Conservation (phyloP, 2,797 vertebrate genomes). For the Thalassophryne amazonica region DNA sequence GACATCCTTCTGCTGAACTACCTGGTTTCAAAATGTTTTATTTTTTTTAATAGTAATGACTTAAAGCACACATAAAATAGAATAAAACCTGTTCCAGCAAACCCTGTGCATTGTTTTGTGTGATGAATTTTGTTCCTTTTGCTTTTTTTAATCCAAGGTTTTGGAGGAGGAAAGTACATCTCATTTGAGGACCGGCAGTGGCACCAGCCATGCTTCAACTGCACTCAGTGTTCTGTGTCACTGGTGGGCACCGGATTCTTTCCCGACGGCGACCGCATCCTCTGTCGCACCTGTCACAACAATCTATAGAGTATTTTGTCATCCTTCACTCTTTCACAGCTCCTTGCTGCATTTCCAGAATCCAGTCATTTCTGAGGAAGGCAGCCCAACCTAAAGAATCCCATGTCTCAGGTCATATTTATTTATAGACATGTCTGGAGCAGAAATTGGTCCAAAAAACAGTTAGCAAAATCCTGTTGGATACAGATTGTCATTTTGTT, state of each 20-base stretch:
- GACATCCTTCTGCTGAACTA: no score
- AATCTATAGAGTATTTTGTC: constrained; percentile 76
- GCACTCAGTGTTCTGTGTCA: constrained; percentile 92
- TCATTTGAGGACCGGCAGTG: constrained; percentile 98
- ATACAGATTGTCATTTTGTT: constrained; percentile 4
- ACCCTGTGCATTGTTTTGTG: no score
- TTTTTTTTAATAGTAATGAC: no score
- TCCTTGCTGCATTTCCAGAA: constrained; percentile 27
- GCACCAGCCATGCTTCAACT: constrained; percentile 97
- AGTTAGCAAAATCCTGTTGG: constrained; percentile 13
- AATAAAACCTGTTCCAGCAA: no score
- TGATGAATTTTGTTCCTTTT: not conserved
- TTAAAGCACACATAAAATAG: no score
- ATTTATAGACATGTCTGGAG: constrained; percentile 12
- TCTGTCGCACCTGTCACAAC: constrained; percentile 93
- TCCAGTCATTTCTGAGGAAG: constrained; percentile 34
- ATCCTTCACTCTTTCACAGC: not conserved
- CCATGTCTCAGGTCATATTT: constrained; percentile 50
- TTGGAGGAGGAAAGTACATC: constrained; percentile 98
- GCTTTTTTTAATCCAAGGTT: constrained; percentile 72
- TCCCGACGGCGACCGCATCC: constrained; percentile 89
- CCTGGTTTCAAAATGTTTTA: no score
- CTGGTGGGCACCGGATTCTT: constrained; percentile 96
- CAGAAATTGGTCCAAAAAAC: constrained; percentile 11
- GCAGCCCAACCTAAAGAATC: constrained; percentile 40